Evolutionary conservation across 2,797 vertebrate species (phyloP).

Genomic region (Pogonophryne albipinna): DNA sequence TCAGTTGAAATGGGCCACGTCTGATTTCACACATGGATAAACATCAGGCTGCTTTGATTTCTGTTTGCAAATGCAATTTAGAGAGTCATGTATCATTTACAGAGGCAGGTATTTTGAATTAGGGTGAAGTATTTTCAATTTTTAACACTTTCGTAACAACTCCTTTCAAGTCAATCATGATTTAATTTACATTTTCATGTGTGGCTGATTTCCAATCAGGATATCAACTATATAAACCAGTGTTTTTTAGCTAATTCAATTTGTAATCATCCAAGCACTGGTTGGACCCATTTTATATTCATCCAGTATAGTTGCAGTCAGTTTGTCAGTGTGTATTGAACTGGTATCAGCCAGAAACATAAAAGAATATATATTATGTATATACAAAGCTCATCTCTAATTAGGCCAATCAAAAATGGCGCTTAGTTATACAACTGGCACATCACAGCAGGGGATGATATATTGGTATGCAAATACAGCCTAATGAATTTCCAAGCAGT

Average conservation of each 20-base stretch:
- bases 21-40: conserved; percentile 70
- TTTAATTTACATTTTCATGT: conserved; percentile 16
- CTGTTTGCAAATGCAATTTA: conserved; percentile 54
- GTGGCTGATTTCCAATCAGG: conserved; percentile 3
- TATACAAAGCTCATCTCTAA: conserved; percentile 52
- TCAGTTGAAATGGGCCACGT: conserved; percentile 54
- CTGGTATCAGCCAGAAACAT: conserved; percentile 21
- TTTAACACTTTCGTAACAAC: background rate
- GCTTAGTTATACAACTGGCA: conserved; percentile 45
- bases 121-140: conserved; percentile 10
- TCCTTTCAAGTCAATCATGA: conserved; percentile 1
- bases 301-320: conserved; percentile 10
- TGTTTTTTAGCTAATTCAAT: conserved; percentile 15
- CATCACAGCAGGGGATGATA: conserved; percentile 60
- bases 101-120: conserved; percentile 39
- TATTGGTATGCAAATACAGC: conserved; percentile 72
- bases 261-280: conserved; percentile 1
- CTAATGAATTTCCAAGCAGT: conserved; percentile 70
- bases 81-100: conserved; percentile 53
- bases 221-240: conserved; percentile 3
- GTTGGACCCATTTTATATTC: conserved; percentile 6
- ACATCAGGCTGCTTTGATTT: conserved; percentile 64
- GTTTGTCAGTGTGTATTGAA: conserved; percentile 8
- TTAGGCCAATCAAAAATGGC: conserved; percentile 65
- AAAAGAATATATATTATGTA: conserved; percentile 12